Evolutionary conservation across 2,113 vertebrate species (phyloP).

Genomic region (Parus major): DNA sequence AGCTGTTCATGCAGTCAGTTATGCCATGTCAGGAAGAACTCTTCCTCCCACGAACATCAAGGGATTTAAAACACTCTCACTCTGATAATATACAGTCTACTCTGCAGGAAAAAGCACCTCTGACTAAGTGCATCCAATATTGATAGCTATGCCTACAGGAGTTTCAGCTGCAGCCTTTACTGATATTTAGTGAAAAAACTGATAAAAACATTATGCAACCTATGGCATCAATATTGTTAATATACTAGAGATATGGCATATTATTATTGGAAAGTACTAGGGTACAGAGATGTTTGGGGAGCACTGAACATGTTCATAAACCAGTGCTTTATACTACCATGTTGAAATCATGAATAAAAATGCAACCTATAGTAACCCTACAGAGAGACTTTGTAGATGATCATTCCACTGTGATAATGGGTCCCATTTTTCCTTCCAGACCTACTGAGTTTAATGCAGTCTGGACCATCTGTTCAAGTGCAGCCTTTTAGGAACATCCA

Average conservation of each 20-base stretch:
- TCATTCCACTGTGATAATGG: not conserved
- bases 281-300: not conserved
- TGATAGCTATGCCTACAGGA: not conserved
- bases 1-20: not conserved
- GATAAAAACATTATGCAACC: not conserved
- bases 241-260: fast-evolving
- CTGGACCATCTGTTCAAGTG: not conserved
- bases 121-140: not conserved
- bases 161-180: not conserved
- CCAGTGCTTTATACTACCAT: not conserved
- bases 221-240: not conserved
- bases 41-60: not conserved
- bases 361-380: not conserved
- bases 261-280: not conserved
- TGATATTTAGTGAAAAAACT: not conserved
- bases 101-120: not conserved
- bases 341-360: not conserved
- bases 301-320: fast-evolving
- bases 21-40: not conserved
- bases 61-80: not conserved
- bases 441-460: not conserved
- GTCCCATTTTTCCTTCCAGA: not conserved
- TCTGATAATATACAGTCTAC: not conserved
- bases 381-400: not conserved
- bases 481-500: not conserved